Evolutionary conservation across 2,113 vertebrate genomes (phyloP), one percentile per base, ranked within the genome.

Genomic region (Varanus salvator): DNA sequence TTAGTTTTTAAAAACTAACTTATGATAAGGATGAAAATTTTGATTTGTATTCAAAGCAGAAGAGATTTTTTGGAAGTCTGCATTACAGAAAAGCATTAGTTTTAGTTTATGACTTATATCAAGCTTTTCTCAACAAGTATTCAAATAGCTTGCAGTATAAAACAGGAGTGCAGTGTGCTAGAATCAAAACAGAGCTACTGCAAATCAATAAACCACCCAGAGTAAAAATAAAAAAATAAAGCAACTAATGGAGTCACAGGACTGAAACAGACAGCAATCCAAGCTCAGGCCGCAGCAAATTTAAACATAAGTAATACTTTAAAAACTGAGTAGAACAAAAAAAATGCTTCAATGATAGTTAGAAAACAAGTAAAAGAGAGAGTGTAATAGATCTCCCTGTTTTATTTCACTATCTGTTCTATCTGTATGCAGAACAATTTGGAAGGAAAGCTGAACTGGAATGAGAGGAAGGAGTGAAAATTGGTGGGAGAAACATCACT

Each of bases 11-110:
- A 87, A n/a, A 93, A 95, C 96, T 92, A 95, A 94, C 93, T 95
- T 93, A 71, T 93, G 90, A 81, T 77, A 92, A 86, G 96, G 97
- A 97, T 97, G 93, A 97, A 95, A 97, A 96, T 95, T 97, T 97
- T 95, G 94, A 93, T 97, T 97, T 98, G 92, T 98, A 97, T 98
- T 98, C 96, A 97, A 97, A 97, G 97, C 98, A 97, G 97, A 98
- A 97, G 97, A 97, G 95, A 96, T 97, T 98, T 97, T 98, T 97
- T 92, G 17, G 98, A 98, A 98, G 98, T 99, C 98, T 98, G 96
- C 98, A 98, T 98, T 97, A 60, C 2, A 12, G 57, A 12, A 60
- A 60, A 60, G 12, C 57, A 60, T 60, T 60, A 11, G 57, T 60
- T 60, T 11, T 57, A 57, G 54, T 31, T 71, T 29, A 29, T 71